Conservation (phyloP, 2,113 vertebrate species). For the Cygnus buccinator region DNA sequence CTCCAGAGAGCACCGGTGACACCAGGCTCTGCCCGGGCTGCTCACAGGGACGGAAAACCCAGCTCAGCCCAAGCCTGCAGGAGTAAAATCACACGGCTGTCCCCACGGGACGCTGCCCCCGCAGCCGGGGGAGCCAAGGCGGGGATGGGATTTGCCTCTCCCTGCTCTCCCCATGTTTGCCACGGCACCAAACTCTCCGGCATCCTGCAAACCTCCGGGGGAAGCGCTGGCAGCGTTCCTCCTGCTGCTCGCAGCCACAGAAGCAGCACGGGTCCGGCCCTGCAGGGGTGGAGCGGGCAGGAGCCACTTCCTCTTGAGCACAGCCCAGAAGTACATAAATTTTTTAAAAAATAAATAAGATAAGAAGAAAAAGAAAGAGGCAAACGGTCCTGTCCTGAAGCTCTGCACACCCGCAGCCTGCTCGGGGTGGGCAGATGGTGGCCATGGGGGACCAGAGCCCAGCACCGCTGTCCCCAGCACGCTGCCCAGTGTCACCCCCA, state of each 20-base stretch:
- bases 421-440: not conserved
- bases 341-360: not conserved
- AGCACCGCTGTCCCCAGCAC: not conserved
- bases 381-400: not conserved
- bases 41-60: not conserved
- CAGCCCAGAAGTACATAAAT: not conserved
- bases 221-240: not conserved
- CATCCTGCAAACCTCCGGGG: not conserved
- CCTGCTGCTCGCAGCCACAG: not conserved
- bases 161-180: not conserved
- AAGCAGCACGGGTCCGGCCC: accelerated
- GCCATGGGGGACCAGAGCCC: accelerated
- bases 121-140: not conserved
- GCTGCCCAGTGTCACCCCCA: not conserved
- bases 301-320: not conserved
- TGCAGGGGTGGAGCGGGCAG: not conserved
- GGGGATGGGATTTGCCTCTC: not conserved
- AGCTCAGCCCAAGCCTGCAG: not conserved
- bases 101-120: not conserved
- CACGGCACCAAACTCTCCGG: not conserved
- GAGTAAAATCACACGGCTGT: not conserved
- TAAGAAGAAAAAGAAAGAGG: too few relatives aligned
- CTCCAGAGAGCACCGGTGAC: not conserved
- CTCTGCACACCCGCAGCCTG: not conserved
- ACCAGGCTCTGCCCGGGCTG: not conserved